A percentile compares a stretch with the other conserved stretches of the same genome.
Evolutionary conservation across 2,888 invertebrate species (phyloP).

Genomic region (Hydraecia micacea): DNA sequence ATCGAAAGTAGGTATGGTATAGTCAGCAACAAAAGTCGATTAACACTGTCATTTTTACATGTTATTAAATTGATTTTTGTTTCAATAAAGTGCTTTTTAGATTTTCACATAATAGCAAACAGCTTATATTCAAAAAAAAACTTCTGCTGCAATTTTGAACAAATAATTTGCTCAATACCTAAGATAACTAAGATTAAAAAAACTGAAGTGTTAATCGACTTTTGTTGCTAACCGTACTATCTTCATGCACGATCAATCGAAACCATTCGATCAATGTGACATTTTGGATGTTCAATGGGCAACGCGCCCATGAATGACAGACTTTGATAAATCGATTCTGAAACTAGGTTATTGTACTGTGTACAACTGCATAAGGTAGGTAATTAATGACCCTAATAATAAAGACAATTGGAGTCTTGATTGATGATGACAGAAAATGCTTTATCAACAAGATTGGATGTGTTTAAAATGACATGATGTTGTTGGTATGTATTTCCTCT

Average conservation of each 20-base stretch:
- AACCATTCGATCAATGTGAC: conserved; percentile 32
- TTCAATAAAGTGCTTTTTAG: no score
- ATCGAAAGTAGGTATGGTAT: neutral
- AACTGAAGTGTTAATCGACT: no score
- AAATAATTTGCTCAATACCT: no score
- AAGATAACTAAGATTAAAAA: no score
- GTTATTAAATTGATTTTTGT: no score
- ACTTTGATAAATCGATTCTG: conserved; percentile 23
- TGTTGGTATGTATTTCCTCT: neutral
- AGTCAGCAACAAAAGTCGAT: no score
- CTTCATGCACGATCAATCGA: neutral
- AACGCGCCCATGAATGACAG: conserved; percentile 14
- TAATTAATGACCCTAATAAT: no score
- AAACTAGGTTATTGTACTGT: conserved; percentile 10
- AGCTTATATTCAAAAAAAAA: no score
- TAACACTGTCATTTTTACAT: no score
- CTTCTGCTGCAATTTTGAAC: no score
- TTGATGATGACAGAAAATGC: neutral
- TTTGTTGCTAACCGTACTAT: neutral
- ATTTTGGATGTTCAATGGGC: conserved; percentile 5
- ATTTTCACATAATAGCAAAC: no score
- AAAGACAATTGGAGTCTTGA: conserved; percentile 8
- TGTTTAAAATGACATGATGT: neutral
- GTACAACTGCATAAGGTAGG: conserved; percentile 9
- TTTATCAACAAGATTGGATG: neutral